Percentiles rank a stretch among this genome's conserved stretches.
Conservation (phyloP, 2,888 invertebrate genomes). For the Hemaris fuciformis region DNA sequence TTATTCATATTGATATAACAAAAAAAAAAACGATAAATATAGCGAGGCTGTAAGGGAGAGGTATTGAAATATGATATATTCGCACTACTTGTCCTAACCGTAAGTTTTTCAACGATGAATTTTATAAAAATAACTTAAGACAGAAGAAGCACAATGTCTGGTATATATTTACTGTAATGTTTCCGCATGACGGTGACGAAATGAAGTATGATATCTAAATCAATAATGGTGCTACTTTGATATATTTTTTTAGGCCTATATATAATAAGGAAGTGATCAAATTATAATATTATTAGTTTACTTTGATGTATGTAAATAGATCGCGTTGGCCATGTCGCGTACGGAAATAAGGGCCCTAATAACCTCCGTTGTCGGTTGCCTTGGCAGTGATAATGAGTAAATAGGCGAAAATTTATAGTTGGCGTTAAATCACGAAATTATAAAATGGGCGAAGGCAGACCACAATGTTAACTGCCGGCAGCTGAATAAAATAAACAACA, state of each 20-base stretch:
- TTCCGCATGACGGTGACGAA: neutral
- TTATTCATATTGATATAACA: too few species aligned
- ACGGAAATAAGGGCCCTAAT: slow-evolving; percentile 30
- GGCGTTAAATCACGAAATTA: neutral
- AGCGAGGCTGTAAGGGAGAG: too few species aligned
- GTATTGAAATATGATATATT: too few species aligned
- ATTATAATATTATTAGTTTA: slow-evolving; percentile 28
- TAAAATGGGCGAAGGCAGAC: slow-evolving; percentile 17
- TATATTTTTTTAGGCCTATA: slow-evolving; percentile 3
- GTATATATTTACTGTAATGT: neutral
- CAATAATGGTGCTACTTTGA: neutral
- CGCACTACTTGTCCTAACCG: too few species aligned
- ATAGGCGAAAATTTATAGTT: slow-evolving; percentile 21
- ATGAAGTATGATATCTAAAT: neutral
- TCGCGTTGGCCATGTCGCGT: slow-evolving; percentile 25
- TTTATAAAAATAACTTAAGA: too few species aligned
- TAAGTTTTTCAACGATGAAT: too few species aligned
- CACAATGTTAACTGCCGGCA: slow-evolving; percentile 10
- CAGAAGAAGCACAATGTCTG: too few species aligned
- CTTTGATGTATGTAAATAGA: slow-evolving; percentile 30
- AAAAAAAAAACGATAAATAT: too few species aligned
- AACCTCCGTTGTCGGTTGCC: slow-evolving; percentile 19
- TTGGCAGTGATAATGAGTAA: slow-evolving; percentile 32
- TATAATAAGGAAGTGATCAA: slow-evolving; percentile 24
- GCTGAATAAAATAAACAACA: neutral